Base-by-base conservation (phyloP, 2,888 invertebrate genomes). In the Drosophila formosana region DNA sequence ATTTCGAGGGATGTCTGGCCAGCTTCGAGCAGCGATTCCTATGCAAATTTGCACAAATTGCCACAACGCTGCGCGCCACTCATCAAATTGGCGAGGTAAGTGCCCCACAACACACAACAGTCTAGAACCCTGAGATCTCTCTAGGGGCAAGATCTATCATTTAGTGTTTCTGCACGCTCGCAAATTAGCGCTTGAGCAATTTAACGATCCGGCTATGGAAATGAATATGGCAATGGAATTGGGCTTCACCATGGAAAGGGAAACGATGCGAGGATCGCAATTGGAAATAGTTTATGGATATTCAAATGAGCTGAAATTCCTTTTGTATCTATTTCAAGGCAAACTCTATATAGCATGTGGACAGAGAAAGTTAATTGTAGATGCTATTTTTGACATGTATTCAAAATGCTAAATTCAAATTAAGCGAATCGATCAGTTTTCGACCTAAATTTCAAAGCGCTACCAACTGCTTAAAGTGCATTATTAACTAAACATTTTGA, bases 11-110 rank as follows among this genome's bases (percentile, higher is more conserved):
- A 50, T 94, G 95, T 91, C 90, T 95, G 86, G 93, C 93, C 73
- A 93, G 93, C 82, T 95, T 95, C 91, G 94, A 95, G 89, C 93
- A 93, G 73, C 94, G 94, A 72, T 95, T 95, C 91, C 94, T 95
- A 87, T 92, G 93, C 64, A 95, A 95, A 73, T 95, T 95, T 50
- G 93, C 94, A 18, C 92, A 93, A 80, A 93, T 95, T 67, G 93
- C 95, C 65, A 92, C 92, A 72, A 91, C 92, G 82, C 92, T 95
- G 77, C 94, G 94, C 92, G 92, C 90, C 70, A 85, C 85, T 62
- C 92, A 92, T 80, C 78, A 85, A 72, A 78, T 87, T 74, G 91
- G 91, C 71, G 91, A 91, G 92, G 93, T 93, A 88, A 91, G 92
- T 91, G 83, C 39, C 39, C 34, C 50, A 43, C 39, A 26, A 49